phyloP scores from a whole-genome alignment of 2,797 vertebrate species.

The Lemur catta region DNA sequence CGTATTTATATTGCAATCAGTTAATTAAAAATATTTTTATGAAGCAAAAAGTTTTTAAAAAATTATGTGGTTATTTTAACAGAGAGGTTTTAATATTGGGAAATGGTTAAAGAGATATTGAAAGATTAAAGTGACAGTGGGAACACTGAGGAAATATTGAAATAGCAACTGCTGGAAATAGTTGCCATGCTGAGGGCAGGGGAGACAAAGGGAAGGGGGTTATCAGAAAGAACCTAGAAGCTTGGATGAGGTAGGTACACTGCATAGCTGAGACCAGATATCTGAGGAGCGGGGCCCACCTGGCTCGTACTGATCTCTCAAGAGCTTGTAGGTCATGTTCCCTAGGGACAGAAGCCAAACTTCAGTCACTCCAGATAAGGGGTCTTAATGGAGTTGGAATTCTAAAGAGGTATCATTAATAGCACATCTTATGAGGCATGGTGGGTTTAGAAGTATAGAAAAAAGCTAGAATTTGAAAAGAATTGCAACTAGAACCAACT shows the following conservation, averaged over 20 bases:
- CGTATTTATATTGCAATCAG: not conserved
- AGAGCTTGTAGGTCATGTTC: not conserved
- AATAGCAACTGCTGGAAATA: not conserved
- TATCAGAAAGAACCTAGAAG: not conserved
- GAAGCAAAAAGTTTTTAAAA: not conserved
- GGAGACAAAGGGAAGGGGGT: rapidly evolving
- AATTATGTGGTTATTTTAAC: not conserved
- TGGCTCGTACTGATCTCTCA: not conserved
- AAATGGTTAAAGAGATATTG: not conserved
- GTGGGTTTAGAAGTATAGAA: not conserved
- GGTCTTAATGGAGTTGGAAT: not conserved
- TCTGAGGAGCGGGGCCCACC: not conserved
- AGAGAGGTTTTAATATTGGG: not conserved
- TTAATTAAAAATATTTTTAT: not conserved
- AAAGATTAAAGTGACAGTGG: not conserved
- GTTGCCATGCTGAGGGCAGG: not conserved
- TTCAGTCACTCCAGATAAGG: not conserved
- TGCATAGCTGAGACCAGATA: not conserved
- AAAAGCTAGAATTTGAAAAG: not conserved
- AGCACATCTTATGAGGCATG: not conserved
- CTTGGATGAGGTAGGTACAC: not conserved
- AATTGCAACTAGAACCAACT: not conserved
- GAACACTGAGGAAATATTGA: not conserved
- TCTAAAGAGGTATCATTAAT: not conserved
- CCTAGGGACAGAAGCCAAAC: not conserved